Base-by-base conservation (phyloP, 2,888 invertebrate genomes). In the Tachina grossa region DNA sequence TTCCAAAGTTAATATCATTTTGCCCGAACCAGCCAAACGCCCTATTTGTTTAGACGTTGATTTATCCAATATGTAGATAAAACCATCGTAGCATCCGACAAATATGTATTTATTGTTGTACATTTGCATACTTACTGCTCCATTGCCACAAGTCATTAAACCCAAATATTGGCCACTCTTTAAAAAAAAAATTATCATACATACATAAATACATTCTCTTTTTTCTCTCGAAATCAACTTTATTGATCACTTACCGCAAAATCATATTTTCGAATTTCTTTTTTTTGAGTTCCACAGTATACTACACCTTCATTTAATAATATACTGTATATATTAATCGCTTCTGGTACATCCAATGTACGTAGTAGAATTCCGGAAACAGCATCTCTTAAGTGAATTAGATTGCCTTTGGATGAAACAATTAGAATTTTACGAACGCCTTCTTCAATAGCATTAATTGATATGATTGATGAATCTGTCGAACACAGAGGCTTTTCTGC, bases 61-160 rank as follows among this genome's bases (percentile, higher is more conserved):
- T 79, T 90, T 92, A 87, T 94, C 93, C 92, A 95, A 95, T 83
- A 96, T 94, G 91, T 96, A 96, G 88, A 97, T 95, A 90, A 94
- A 95, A 84, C 96, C 96, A 93, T 96, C 96, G 91, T 96, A 96
- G 93, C 96, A 96, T 87, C 96, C 96, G 59, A 96, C 95, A 92
- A 95, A 93, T 55, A 95, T 93, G 84, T 96, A 92, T 55, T 95
- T 93, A 53, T 95, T 94, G 87, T 94, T 94, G 59, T 94, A 93
- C 69, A 95, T 93, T 82, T 95, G 94, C 93, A 97, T 94, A 86
- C 96, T 96, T 53, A 96, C 95, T 65, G 96, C 95, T 16, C 96
- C 96, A 89, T 95, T 95, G 59, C 96, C 96, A 55, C 95, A 95
- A 76, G 93, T 93, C 88, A 95, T 94, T 51, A 93, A 93, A n/a